A percentile compares a stretch with the other conserved stretches of the same genome.
These are phyloP conservation scores for Luidia sarsii DNA, from an alignment of 53 echinoderm and acorn worm genomes.

Conservation along the genomic window DNA sequence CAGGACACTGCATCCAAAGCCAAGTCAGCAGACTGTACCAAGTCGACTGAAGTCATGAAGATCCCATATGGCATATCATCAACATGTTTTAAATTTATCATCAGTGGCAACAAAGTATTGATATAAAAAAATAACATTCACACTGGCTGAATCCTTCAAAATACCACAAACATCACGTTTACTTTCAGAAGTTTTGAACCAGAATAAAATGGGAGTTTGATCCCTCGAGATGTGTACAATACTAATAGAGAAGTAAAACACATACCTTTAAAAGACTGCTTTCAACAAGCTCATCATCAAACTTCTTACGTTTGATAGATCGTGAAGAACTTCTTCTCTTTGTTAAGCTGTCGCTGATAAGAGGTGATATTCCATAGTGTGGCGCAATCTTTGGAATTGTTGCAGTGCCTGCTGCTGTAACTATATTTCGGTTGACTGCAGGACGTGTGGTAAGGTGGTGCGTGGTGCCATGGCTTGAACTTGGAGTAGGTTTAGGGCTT, in stretches of 20 bases:
- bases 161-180: no score
- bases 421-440: slow-evolving; percentile 10
- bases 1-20: no score
- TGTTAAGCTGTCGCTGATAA: slow-evolving; percentile 62
- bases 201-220: no score
- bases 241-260: neutral
- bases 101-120: no score
- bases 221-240: no score
- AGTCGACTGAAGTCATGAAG: no score
- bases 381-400: slow-evolving; percentile 42
- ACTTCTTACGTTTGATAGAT: slow-evolving; percentile 95
- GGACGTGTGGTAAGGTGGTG: slow-evolving; percentile 3
- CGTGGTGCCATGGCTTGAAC: neutral
- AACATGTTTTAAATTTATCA: no score
- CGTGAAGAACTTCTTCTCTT: slow-evolving; percentile 91
- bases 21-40: no score
- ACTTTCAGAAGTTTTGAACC: no score
- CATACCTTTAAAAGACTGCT: slow-evolving; percentile 83
- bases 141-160: no score
- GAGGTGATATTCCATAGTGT: slow-evolving; percentile 38
- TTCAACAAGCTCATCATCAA: slow-evolving; percentile 98
- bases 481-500: neutral
- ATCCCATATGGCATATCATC: no score
- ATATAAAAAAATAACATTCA: no score
- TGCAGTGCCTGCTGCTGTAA: slow-evolving; percentile 41